phyloP scores from a whole-genome alignment of 2,113 vertebrate genomes.

The Guaruba guarouba region DNA sequence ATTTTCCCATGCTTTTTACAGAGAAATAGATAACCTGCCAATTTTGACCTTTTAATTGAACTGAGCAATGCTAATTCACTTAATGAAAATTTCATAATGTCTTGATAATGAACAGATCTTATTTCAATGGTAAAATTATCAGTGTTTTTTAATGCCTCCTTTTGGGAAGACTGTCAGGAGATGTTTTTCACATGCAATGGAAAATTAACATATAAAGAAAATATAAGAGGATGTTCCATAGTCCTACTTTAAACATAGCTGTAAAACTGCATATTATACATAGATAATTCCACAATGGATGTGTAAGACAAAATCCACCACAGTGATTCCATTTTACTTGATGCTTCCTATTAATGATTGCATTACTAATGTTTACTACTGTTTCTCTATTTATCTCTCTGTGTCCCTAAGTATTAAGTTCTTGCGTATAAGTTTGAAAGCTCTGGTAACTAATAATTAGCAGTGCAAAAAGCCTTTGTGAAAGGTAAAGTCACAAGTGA shows the following conservation, averaged over 20 bases:
- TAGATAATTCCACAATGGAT: background rate
- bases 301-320: background rate
- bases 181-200: background rate
- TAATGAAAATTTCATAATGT: background rate
- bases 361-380: conserved; percentile 33
- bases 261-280: background rate
- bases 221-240: background rate
- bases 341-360: conserved; percentile 33
- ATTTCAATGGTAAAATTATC: background rate
- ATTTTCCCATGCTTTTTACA: background rate
- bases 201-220: conserved; percentile 4
- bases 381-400: conserved; percentile 29
- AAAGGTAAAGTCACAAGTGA: conserved; percentile 21
- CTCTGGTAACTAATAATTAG: conserved; percentile 45
- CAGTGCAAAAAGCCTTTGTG: conserved; percentile 9
- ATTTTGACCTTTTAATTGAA: background rate
- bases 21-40: background rate
- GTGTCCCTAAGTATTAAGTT: conserved; percentile 29
- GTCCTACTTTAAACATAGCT: conserved; percentile 23
- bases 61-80: background rate
- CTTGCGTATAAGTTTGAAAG: conserved; percentile 9
- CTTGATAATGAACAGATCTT: background rate
- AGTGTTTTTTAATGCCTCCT: background rate
- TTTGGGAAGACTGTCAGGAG: background rate
- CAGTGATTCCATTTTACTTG: conserved; percentile 3